Evolutionary conservation across 2,797 vertebrate genomes (phyloP), one percentile per base, ranked within the genome.

Genomic region (Amphiprion clarkii): DNA sequence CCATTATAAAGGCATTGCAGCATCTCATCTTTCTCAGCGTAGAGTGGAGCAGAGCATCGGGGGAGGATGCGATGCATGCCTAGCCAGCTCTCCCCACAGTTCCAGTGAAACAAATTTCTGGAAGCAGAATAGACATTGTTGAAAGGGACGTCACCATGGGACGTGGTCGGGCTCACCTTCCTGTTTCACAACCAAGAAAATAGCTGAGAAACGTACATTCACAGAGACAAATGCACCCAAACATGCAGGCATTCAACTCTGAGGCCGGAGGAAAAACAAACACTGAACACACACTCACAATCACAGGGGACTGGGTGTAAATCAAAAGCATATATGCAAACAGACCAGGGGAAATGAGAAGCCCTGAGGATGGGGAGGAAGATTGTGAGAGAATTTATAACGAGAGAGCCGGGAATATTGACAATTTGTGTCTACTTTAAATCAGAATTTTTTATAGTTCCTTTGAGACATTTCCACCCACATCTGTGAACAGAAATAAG

Each of bases 1-100:
- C 87, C 75, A 84, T 75, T 78, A 61, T 79, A 51, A 82, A 86
- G 80, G 83, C 88, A 86, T 85, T 89, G 87, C 84, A 90, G 87
- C 78, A 85, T 84, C 81, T 84, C 67, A 74, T 88, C 75, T 82
- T 87, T 84, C 82, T 84, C 67, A 60, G 61, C 84, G 51, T 27
- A 33, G n/a, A 74, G 67, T 67, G 63, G 48, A 83, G 21, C 39
- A 59, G 78, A 82, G 57, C 54, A 51, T 63, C 10, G 10, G 68
- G 17, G 73, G 53, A 76, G 70, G 68, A 39, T 64, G 60, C 56
- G 63, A 70, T 17, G 57, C 54, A 78, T 68, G 82, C 79, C 87
- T 63, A 67, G 85, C 79, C 21, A 31, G 62, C 54, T 76, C 79
- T 83, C 84, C 62, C 65, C 31, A 17, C 81, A 79, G 67, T 55